Conservation (phyloP, 64 coral and sea anemone genomes). For the Acropora tenuis region DNA sequence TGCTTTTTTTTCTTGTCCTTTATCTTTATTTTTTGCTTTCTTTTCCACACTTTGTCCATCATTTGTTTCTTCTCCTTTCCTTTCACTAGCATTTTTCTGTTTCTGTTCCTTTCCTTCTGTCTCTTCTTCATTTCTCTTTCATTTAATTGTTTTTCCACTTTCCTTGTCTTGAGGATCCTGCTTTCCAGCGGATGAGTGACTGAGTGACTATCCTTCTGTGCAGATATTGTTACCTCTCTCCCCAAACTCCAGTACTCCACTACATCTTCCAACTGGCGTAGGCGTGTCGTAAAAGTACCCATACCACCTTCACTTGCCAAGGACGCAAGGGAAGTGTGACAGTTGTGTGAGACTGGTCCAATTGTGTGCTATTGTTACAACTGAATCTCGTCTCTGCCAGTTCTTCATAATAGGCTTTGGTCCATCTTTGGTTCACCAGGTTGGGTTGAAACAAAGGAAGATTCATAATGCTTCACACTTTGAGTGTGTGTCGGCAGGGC, state of each 20-base stretch:
- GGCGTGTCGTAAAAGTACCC: constrained; percentile 14
- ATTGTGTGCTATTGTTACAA: neutral
- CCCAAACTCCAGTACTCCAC: constrained; percentile 32
- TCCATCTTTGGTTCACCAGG: constrained; percentile 44
- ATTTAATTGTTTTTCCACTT: neutral
- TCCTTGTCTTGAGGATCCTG: neutral
- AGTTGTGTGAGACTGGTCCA: neutral
- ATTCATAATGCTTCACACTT: constrained; percentile 32
- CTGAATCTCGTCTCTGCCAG: neutral
- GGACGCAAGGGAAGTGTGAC: constrained; percentile 26
- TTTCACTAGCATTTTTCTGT: neutral
- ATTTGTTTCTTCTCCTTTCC: neutral
- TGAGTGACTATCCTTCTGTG: neutral
- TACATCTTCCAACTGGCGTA: neutral
- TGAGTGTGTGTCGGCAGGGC: constrained; percentile 61
- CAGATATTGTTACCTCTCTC: constrained; percentile 4
- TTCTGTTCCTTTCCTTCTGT: neutral
- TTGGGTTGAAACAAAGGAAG: constrained; percentile 1
- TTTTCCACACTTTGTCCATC: neutral
- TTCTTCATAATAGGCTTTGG: constrained; percentile 39
- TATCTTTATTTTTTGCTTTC: neutral
- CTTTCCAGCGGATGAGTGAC: neutral
- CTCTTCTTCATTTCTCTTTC: neutral
- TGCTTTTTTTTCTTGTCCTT: neutral
- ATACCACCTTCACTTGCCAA: constrained; percentile 64